phyloP scores from a whole-genome alignment of 2,888 invertebrate genomes.

The Caenorhabditis afra region DNA sequence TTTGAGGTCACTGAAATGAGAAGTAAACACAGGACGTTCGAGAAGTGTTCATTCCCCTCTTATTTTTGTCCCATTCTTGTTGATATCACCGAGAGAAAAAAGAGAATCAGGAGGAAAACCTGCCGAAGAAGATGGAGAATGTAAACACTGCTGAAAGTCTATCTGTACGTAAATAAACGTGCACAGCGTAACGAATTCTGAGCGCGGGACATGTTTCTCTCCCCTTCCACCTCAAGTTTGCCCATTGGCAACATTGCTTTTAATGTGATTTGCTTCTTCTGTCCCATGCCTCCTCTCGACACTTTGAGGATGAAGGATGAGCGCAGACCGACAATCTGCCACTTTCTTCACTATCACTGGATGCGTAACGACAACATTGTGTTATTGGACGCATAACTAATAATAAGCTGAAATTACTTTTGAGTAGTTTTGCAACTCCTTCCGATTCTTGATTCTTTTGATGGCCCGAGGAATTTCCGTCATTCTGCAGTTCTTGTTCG shows the following conservation, averaged over 20 bases:
- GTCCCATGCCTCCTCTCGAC: constrained; percentile 8
- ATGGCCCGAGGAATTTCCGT: neutral
- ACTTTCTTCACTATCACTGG: constrained; percentile 14
- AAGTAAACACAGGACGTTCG: neutral
- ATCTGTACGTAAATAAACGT: constrained; percentile 37
- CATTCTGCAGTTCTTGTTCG: neutral
- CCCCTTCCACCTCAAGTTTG: constrained; percentile 27
- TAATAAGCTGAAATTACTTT: constrained; percentile 35
- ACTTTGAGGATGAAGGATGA: neutral
- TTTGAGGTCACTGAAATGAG: neutral
- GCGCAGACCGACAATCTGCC: constrained; percentile 10
- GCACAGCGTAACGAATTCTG: constrained; percentile 42
- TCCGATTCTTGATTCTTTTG: constrained; percentile 6
- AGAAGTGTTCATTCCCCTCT: neutral
- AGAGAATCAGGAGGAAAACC: constrained; percentile 6
- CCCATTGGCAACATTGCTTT: constrained; percentile 52
- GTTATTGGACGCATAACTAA: constrained; percentile 22
- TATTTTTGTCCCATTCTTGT: no score
- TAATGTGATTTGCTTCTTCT: constrained; percentile 38
- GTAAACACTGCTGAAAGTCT: constrained; percentile 32
- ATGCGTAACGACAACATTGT: neutral
- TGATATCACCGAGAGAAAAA: no score
- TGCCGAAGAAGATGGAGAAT: no score
- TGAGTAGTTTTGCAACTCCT: constrained; percentile 1
- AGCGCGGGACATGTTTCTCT: constrained; percentile 22